Percentiles rank a stretch among this genome's conserved stretches.
Evolutionary conservation across 2,888 invertebrate species (phyloP).

Genomic region (Parochlus steinenii): DNA sequence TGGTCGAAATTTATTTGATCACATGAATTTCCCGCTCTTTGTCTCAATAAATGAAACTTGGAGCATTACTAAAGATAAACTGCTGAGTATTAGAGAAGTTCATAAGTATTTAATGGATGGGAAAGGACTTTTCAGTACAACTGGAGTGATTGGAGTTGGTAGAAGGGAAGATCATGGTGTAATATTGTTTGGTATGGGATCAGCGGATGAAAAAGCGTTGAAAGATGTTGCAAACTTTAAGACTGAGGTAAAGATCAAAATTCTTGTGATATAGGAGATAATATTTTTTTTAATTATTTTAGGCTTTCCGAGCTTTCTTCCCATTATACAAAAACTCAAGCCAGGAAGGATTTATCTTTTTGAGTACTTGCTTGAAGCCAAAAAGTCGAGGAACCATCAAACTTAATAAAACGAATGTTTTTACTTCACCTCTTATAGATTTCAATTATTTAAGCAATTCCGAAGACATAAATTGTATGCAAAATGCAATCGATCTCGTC

Average conservation of each 20-base stretch:
- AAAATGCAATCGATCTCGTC: slow-evolving; percentile 41
- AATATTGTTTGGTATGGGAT: slow-evolving; percentile 48
- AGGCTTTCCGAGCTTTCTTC: slow-evolving; percentile 48
- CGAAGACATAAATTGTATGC: slow-evolving; percentile 45
- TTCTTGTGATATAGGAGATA: slow-evolving; percentile 5
- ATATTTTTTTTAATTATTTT: slow-evolving; percentile 12
- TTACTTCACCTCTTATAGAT: slow-evolving; percentile 47
- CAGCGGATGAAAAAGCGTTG: slow-evolving; percentile 46
- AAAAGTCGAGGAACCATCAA: slow-evolving; percentile 49
- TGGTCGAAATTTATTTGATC: slow-evolving; percentile 65
- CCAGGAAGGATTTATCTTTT: slow-evolving; percentile 51
- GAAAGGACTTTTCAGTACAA: slow-evolving; percentile 28
- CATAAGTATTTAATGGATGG: slow-evolving; percentile 39
- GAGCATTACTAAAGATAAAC: slow-evolving; percentile 41
- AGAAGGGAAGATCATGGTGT: slow-evolving; percentile 34
- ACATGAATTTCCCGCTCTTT: slow-evolving; percentile 54
- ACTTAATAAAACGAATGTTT: slow-evolving; percentile 37
- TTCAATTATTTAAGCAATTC: slow-evolving; percentile 51
- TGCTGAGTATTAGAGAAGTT: slow-evolving; percentile 34
- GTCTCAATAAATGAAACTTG: slow-evolving; percentile 41
- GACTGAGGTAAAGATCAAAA: slow-evolving; percentile 31
- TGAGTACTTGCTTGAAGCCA: slow-evolving; percentile 51
- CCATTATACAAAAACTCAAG: slow-evolving; percentile 43
- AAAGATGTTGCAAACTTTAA: slow-evolving; percentile 49
- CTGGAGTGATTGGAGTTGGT: slow-evolving; percentile 46